Conservation (phyloP, 2,888 invertebrate genomes). For the Pachycephus smyrnensis region DNA sequence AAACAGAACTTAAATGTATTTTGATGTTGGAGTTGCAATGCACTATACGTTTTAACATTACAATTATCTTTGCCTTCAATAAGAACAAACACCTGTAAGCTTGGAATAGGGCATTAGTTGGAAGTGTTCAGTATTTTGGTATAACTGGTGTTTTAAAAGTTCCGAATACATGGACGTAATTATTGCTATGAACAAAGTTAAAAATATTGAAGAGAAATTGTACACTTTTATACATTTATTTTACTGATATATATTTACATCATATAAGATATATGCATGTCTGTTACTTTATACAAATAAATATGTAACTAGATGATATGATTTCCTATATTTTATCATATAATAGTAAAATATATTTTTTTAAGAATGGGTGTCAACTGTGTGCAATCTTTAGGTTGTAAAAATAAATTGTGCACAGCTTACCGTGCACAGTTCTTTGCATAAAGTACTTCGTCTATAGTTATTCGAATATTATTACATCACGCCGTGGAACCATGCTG, state of each 20-base stretch:
- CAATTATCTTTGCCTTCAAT: no score
- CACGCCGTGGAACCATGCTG: no score
- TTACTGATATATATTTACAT: neutral
- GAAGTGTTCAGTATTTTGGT: neutral
- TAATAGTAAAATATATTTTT: neutral
- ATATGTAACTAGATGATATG: neutral
- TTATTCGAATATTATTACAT: no score
- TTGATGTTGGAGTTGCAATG: neutral
- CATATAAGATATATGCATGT: constrained; percentile 28
- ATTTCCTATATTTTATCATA: neutral
- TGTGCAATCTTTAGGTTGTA: neutral
- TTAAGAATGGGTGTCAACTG: neutral
- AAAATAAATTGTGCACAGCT: neutral
- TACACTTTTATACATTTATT: neutral
- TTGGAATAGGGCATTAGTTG: neutral
- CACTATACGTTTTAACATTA: no score
- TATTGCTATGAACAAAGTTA: neutral
- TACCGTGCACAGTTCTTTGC: neutral
- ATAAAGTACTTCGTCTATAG: neutral
- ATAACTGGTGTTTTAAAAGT: neutral
- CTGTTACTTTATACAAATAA: constrained; percentile 19
- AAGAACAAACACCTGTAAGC: no score
- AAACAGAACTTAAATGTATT: neutral
- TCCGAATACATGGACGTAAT: neutral
- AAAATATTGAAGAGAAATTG: neutral